Evolutionary conservation across 2,797 vertebrate species (phyloP), one percentile per base, ranked within the genome.

Genomic region (Manis crassicaudata): DNA sequence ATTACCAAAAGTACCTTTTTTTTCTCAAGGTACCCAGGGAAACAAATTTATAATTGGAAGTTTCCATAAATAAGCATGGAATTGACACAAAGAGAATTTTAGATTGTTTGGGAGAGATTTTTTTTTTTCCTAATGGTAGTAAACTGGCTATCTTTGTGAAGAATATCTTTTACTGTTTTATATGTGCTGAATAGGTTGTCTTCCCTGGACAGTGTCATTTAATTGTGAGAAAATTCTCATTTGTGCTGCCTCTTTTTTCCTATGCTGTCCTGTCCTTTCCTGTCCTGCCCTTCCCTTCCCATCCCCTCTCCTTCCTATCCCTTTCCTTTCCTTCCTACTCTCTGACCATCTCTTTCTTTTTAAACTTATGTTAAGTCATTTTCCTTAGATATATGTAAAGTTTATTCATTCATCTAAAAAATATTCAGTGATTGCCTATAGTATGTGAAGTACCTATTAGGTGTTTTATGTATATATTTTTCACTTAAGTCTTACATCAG

Each of bases 211-310:
- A 89, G 0, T 76, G 5, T 90, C 81, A 25, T 75, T 76, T 94
- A 88, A 60, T 92, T 96, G 13, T 85, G 40, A 85, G 25, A 81
- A 95, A 68, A 52, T 70, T 73, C 23, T 87, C 17, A 37, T 95
- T 92, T 97, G 29, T 93, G 91, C 20, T 58, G 18, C 14, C 23
- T 9, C 67, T 82, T 62, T 72, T 43, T 58, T 5, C 46, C 46
- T 46, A 46, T 46, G 46, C 46, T 46, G 46, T 46, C 46, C 46
- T 46, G 46, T 46, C 46, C 46, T 46, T 46, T 46, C 46, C 46
- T 46, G 46, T 46, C 43, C 43, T 10, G 43, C 43, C 43, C 7
- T 46, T 46, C 46, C 46, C 46, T 46, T 46, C 46, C 46, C 46
- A 11, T 46, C 46, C 46, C 46, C 46, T 46, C 46, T 10, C 46